phyloP scores from a whole-genome alignment of 1,140 invertebrate genomes.

The Aethina tumida region DNA sequence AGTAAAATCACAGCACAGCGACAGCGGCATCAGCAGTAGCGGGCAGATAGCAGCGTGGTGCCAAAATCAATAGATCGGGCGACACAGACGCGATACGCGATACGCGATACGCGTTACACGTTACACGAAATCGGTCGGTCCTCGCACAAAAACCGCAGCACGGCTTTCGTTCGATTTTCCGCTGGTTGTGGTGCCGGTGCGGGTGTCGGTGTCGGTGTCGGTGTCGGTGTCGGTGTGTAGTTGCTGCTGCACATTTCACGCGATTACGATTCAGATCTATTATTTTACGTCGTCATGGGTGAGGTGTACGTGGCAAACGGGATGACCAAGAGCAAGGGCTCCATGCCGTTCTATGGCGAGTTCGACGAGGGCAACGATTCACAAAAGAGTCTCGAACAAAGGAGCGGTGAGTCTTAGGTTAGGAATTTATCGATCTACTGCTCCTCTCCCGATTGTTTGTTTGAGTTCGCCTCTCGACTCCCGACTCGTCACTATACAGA shows the following conservation, averaged over 20 bases:
- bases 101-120: neutral
- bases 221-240: neutral
- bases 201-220: neutral
- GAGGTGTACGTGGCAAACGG: too few species aligned
- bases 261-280: conserved; percentile 1
- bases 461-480: too few species aligned
- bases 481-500: too few species aligned
- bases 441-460: too few species aligned
- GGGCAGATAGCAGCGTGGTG: conserved; percentile 1
- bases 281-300: neutral
- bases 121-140: neutral
- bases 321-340: too few species aligned
- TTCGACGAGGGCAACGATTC: too few species aligned
- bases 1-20: neutral
- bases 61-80: conserved; percentile 9
- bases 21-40: too few species aligned
- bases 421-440: too few species aligned
- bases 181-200: neutral
- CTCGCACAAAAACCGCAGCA: neutral
- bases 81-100: conserved; percentile 4
- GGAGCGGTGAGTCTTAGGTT: too few species aligned
- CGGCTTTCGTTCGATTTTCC: neutral
- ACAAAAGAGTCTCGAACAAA: too few species aligned
- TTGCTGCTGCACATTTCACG: neutral
- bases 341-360: too few species aligned